Evolutionary conservation across 2,888 invertebrate species (phyloP).

Genomic region (Ectemnius lituratus): DNA sequence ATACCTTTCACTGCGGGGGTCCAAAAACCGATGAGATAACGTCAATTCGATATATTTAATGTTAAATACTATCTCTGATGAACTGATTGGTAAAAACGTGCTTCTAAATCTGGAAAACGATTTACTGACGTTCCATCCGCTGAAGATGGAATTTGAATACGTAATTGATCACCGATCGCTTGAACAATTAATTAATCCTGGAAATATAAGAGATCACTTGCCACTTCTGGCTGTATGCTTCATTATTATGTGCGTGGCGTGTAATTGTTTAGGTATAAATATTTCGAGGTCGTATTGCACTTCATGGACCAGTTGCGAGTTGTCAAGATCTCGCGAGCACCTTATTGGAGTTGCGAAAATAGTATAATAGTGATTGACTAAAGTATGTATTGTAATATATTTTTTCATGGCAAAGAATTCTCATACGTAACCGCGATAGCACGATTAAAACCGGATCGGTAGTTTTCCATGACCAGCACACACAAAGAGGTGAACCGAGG

Average conservation of each 20-base stretch:
- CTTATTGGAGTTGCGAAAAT: background rate
- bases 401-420: conserved; percentile 14
- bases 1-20: background rate
- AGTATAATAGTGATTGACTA: conserved; percentile 11
- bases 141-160: background rate
- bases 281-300: background rate
- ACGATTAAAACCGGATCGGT: conserved; percentile 41
- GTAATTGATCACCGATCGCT: background rate
- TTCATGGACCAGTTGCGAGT: background rate
- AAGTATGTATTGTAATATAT: background rate
- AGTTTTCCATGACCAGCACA: conserved; percentile 31
- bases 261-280: background rate
- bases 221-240: too few relatives aligned
- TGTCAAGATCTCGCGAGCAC: background rate
- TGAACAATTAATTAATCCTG: background rate
- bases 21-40: too few relatives aligned
- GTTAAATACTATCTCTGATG: background rate
- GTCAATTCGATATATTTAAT: background rate
- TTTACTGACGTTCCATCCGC: too few relatives aligned
- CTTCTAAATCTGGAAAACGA: background rate
- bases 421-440: conserved; percentile 25
- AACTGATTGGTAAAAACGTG: background rate
- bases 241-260: background rate
- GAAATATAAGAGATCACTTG: too few relatives aligned
- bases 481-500: conserved; percentile 28